Conservation (phyloP, 2,888 invertebrate species). For the Pollenia angustigena region DNA sequence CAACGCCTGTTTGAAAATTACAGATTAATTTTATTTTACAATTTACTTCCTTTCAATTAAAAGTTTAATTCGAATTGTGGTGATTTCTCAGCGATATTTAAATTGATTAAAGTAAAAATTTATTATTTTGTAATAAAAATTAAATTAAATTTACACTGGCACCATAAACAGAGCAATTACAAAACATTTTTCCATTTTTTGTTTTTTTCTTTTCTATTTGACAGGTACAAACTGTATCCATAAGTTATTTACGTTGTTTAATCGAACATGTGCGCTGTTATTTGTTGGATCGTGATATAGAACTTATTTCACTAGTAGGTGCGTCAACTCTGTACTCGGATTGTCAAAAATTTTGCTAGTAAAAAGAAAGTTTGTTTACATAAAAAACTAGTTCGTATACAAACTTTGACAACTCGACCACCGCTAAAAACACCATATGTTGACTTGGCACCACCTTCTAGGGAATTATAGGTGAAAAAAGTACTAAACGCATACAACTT, state of each 20-base stretch:
- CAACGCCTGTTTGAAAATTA: neutral
- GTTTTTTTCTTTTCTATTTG: constrained; percentile 24
- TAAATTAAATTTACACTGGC: too few relatives aligned
- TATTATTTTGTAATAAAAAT: too few relatives aligned
- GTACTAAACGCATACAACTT: too few relatives aligned
- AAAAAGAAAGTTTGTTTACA: too few relatives aligned
- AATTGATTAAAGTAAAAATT: neutral
- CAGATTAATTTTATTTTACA: neutral
- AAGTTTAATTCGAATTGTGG: neutral
- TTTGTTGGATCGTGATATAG: constrained; percentile 92
- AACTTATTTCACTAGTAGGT: too few relatives aligned
- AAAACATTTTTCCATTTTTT: neutral
- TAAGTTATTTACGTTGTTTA: constrained; percentile 93
- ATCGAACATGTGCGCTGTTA: constrained; percentile 93
- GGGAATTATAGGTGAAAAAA: too few relatives aligned
- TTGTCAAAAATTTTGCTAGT: too few relatives aligned
- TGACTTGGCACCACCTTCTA: too few relatives aligned
- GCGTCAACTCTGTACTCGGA: too few relatives aligned
- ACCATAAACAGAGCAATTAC: neutral
- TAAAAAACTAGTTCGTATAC: too few relatives aligned
- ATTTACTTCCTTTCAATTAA: neutral
- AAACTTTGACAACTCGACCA: too few relatives aligned
- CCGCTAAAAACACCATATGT: too few relatives aligned
- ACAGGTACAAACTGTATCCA: constrained; percentile 92
- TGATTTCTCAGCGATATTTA: constrained; percentile 1